phyloP scores from a whole-genome alignment of 2,797 vertebrate species.

The Lepidocolaptes lacrymiger region DNA sequence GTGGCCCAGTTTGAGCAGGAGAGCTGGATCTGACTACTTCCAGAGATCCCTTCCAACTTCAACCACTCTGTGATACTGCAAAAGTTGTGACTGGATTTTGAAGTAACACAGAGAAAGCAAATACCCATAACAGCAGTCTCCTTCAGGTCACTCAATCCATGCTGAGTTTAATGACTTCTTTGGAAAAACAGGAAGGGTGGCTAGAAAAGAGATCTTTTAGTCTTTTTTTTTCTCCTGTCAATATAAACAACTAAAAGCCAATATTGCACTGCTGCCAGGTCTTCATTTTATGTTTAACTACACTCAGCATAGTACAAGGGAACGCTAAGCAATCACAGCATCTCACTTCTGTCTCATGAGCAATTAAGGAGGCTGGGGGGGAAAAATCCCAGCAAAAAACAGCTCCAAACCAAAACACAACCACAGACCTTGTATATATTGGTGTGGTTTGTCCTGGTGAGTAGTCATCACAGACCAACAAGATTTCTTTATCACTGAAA shows the following conservation, averaged over 20 bases:
- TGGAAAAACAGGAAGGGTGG: neutral
- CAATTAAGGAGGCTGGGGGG: neutral
- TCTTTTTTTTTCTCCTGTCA: neutral
- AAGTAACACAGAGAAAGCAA: neutral
- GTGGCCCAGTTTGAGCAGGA: neutral
- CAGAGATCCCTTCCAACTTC: neutral
- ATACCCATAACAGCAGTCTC: neutral
- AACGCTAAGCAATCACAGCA: neutral
- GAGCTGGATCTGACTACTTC: neutral
- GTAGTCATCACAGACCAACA: neutral
- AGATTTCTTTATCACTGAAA: neutral
- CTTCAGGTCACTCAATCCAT: neutral
- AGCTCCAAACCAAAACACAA: neutral
- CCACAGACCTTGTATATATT: too few relatives aligned
- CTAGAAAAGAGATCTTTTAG: neutral
- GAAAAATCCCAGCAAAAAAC: neutral
- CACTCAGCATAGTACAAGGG: rapidly evolving
- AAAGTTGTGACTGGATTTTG: neutral
- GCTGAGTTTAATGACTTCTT: neutral
- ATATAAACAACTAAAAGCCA: neutral
- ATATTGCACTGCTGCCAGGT: neutral
- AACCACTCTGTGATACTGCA: neutral
- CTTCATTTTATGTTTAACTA: neutral
- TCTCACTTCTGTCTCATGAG: neutral
- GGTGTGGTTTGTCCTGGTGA: neutral